Evolutionary conservation across 2,888 invertebrate species (phyloP).

Genomic region (Abrostola tripartita): DNA sequence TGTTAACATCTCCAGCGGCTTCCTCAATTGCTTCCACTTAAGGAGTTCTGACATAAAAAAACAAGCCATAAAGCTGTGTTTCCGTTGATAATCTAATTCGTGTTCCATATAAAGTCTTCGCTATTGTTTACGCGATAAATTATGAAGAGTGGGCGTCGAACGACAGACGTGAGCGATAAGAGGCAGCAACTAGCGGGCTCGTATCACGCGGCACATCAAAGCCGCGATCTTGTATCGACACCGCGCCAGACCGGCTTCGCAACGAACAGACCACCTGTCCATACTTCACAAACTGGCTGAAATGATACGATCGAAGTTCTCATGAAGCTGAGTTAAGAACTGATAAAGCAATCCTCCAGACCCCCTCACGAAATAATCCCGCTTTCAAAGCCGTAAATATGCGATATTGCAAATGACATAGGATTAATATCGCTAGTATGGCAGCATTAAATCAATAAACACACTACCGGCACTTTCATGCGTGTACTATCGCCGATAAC

Average conservation of each 20-base stretch:
- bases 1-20: conserved; percentile 38
- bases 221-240: conserved; percentile 59
- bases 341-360: conserved; percentile 29
- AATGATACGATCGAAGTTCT: conserved; percentile 7
- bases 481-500: conserved; percentile 71
- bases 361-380: conserved; percentile 37
- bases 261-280: conserved; percentile 43
- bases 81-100: conserved; percentile 53
- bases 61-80: conserved; percentile 33
- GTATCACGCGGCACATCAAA: conserved; percentile 74
- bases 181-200: conserved; percentile 62
- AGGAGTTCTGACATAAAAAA: conserved; percentile 31
- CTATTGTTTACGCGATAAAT: conserved; percentile 61
- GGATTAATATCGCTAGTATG: conserved; percentile 61
- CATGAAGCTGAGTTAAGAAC: conserved; percentile 16
- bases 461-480: conserved; percentile 69
- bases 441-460: conserved; percentile 68
- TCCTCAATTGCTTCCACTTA: conserved; percentile 39
- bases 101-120: conserved; percentile 53
- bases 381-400: conserved; percentile 47
- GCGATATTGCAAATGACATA: conserved; percentile 62
- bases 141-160: conserved; percentile 58
- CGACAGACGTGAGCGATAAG: conserved; percentile 68
- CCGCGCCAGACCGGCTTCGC: conserved; percentile 36
- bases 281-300: conserved; percentile 27